Base-by-base conservation (phyloP, 1,140 invertebrate genomes). In the Caenorhabditis brenneri region DNA sequence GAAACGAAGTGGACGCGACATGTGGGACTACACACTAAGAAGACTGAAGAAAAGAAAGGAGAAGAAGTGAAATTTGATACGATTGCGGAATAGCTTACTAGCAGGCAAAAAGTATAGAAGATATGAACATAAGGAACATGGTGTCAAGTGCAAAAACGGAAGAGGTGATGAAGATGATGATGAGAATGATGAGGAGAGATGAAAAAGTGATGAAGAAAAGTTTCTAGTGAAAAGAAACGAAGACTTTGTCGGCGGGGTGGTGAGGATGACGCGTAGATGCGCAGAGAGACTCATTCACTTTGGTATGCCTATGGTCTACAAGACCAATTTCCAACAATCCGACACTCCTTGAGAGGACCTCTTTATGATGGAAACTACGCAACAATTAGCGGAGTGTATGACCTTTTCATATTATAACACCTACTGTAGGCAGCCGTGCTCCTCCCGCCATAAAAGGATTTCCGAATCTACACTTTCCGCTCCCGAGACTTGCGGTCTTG, bases 51-150 rank as follows among this genome's bases (percentile, higher is more conserved):
- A 74, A 27, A 53, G 46, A 31, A 31, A 19, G 10, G 24, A 24
- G 24, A 80, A 22, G 7, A 22, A 16, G 19, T 36, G 51, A 49
- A 80, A 53, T 51, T 31, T 33, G 79, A 80, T 51, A 39, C 22
- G 51, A 80, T 80, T 80, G 79, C 48, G 51, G 79, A 80, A 55
- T 33, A 55, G 51, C 51, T 55, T 53, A 80, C 29, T 51, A 80
- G 46, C 79, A 51, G 27, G 5, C 33, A 55, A 51, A 53, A 22
- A 27, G 24, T 46, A 79, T 22, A 79, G 39, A 24, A 51, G 19
- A 31, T 16, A 51, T 79, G 79, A 80, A 80, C 46, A 80, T 33
- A 55, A 55, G 46, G 79, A 53, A 53, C 27, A 80, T n/a, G 33
- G 51, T 80, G 79, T 22, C 27, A 53, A 53, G 74, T 46, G 29